A percentile compares a stretch with the other conserved stretches of the same genome.
phyloP scores from a whole-genome alignment of 1,140 invertebrate species.

The Papilio dardanus region DNA sequence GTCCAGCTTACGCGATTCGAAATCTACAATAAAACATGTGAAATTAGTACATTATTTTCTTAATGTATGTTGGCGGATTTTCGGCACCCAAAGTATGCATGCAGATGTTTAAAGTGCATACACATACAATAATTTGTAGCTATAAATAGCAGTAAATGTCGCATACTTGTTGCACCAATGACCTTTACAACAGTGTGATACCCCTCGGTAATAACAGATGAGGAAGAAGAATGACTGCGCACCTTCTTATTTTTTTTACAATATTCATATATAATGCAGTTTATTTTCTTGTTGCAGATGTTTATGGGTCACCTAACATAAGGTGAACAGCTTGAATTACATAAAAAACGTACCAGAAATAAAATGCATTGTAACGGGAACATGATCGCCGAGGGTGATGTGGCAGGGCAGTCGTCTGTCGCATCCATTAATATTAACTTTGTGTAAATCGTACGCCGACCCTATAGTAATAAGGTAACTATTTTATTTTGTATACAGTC shows the following conservation, averaged over 20 bases:
- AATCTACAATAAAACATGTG: conserved; percentile 53
- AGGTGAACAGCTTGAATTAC: not conserved
- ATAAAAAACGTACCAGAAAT: conserved; percentile 51
- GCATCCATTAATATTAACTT: conserved; percentile 65
- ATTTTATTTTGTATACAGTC: too few relatives aligned
- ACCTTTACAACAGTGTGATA: too few relatives aligned
- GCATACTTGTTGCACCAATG: too few relatives aligned
- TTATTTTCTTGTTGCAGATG: too few relatives aligned
- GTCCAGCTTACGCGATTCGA: conserved; percentile 57
- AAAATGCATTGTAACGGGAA: conserved; percentile 62
- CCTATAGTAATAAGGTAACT: conserved; percentile 49
- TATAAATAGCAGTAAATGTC: too few relatives aligned
- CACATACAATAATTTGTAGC: too few relatives aligned
- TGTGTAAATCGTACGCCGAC: conserved; percentile 59
- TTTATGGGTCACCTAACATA: not conserved
- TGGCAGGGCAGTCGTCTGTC: conserved; percentile 56
- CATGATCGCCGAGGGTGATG: conserved; percentile 61
- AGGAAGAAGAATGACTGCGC: too few relatives aligned
- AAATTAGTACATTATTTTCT: not conserved
- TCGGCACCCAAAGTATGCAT: too few relatives aligned
- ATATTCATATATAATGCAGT: too few relatives aligned
- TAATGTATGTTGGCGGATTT: not conserved
- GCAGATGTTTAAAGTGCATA: too few relatives aligned
- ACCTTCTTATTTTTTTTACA: too few relatives aligned
- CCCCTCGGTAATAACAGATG: too few relatives aligned